Percentiles rank a stretch among this genome's conserved stretches.
phyloP scores from a whole-genome alignment of 1,140 invertebrate genomes.

The Bombus cullumanus region DNA sequence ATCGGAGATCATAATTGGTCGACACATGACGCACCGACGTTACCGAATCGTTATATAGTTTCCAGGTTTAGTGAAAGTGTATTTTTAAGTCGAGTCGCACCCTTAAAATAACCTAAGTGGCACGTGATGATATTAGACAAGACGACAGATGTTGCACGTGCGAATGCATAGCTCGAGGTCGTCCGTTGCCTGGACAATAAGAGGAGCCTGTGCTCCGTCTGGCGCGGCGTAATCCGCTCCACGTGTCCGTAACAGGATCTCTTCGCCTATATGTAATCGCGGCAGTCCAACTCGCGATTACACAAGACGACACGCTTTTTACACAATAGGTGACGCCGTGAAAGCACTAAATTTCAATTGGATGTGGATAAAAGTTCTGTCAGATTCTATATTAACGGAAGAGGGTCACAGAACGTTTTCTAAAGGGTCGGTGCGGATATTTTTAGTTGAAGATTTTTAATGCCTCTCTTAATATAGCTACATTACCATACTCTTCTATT shows the following conservation, averaged over 20 bases:
- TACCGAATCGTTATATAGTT: background rate
- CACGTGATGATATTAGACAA: background rate
- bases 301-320: conserved; percentile 19
- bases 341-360: background rate
- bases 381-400: too few species aligned
- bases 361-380: too few species aligned
- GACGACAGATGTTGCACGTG: conserved; percentile 16
- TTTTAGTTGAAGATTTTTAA: too few species aligned
- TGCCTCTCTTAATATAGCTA: too few species aligned
- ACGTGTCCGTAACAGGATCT: conserved; percentile 48
- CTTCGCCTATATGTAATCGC: background rate
- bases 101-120: background rate
- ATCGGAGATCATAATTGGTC: conserved; percentile 14
- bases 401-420: too few species aligned
- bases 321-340: background rate
- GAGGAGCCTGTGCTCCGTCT: background rate
- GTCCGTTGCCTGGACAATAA: conserved; percentile 20
- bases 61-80: conserved; percentile 4
- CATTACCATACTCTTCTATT: too few species aligned
- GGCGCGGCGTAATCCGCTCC: conserved; percentile 34
- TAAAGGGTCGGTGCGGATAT: too few species aligned
- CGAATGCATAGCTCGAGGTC: conserved; percentile 18
- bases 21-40: too few species aligned
- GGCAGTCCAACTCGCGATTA: conserved; percentile 9
- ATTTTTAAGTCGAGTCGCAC: background rate